Base-by-base conservation (phyloP, 2,888 invertebrate species). In the Lycocerus yunnanus region DNA sequence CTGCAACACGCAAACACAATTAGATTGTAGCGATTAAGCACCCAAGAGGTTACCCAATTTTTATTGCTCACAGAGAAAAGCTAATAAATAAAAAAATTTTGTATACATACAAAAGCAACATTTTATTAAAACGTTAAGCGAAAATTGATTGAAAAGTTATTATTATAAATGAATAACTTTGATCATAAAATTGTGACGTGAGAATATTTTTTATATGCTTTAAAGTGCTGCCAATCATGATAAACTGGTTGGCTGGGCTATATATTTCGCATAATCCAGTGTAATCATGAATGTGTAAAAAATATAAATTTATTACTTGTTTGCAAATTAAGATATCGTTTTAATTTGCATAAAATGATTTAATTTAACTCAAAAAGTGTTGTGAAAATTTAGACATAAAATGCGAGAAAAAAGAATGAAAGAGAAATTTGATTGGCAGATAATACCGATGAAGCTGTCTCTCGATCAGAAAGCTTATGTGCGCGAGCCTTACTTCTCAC, bases 401-500 rank as follows among this genome's bases (percentile, higher is more conserved):
- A 63, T 63, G 61, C 18, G 20, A 15, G 61, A 18, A 63, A 70
- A 70, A 70, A 66, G 67, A 65, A 68, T 68, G 69, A 71, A 67
- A 71, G 58, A 73, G 24, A 63, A 58, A 61, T 75, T 66, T 72
- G 76, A 76, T 80, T 77, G 78, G 79, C 77, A 79, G 71, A 75
- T 76, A 68, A 76, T 71, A 75, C 74, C 78, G 77, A 80, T 77
- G 78, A 78, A 78, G 77, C 77, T 77, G 75, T 79, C 79, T 20
- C 69, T 27, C 67, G 24, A 43, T 63, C 61, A 63, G 43, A 66
- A 69, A 79, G 78, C 77, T 63, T 20, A 76, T 73, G 76, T 78
- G 77, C 79, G 79, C 79, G 77, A 79, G 78, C 73, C 77, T 77
- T 63, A 77, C 73, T 78, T 80, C 77, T 76, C 77, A 74, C 78